Evolutionary conservation across 2,888 invertebrate genomes (phyloP).

Genomic region (Acrobasis suavella): DNA sequence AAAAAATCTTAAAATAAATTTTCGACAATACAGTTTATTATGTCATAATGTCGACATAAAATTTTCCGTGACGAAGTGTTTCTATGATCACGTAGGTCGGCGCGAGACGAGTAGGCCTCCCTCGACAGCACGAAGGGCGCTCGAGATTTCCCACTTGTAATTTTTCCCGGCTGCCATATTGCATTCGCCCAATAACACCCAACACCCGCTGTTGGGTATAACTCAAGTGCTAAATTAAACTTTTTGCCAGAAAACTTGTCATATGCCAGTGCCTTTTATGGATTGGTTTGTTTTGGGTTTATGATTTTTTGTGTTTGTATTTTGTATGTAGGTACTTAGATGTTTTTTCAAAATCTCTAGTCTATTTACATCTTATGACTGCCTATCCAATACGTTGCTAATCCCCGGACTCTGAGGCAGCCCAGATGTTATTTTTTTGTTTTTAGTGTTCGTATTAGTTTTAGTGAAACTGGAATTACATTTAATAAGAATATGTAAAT

Average conservation of each 20-base stretch:
- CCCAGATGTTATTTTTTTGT: too few relatives aligned
- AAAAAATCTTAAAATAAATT: too few relatives aligned
- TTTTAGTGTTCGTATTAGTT: too few relatives aligned
- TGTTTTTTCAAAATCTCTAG: too few relatives aligned
- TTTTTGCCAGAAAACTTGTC: conserved; percentile 63
- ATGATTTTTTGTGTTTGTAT: conserved; percentile 32
- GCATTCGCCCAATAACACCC: conserved; percentile 58
- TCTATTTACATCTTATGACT: too few relatives aligned
- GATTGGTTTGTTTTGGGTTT: conserved; percentile 48
- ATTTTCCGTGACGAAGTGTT: conserved; percentile 9
- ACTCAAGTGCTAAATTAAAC: conserved; percentile 69
- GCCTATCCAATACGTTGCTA: too few relatives aligned
- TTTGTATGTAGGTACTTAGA: background rate
- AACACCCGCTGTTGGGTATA: conserved; percentile 57
- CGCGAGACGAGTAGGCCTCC: conserved; percentile 36
- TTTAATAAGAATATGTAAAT: too few relatives aligned
- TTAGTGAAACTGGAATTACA: too few relatives aligned
- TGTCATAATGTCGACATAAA: background rate
- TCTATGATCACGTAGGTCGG: conserved; percentile 38
- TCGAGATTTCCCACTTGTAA: conserved; percentile 64
- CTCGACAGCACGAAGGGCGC: conserved; percentile 53
- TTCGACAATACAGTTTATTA: background rate
- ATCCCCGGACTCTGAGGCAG: too few relatives aligned
- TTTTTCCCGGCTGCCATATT: conserved; percentile 65
- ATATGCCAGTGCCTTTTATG: conserved; percentile 58